These are phyloP conservation scores for Corythornis leucogaster DNA, from an alignment of 2,797 vertebrate genomes.

Conservation along the genomic window DNA sequence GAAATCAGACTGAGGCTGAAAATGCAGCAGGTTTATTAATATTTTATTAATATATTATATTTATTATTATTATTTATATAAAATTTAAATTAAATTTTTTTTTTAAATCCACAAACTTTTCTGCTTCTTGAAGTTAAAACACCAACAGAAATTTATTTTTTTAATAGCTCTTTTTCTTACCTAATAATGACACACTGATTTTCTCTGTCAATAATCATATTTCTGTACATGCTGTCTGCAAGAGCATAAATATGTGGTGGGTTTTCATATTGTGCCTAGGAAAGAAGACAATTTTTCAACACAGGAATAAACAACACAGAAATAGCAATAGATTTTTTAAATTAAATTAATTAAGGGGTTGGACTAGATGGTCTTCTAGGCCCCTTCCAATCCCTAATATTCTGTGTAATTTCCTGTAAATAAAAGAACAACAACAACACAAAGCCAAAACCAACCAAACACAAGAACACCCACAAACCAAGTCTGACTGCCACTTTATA, in stretches of 20 bases:
- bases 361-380: no score
- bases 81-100: no score
- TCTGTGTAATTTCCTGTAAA: no score
- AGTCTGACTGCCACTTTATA: not conserved
- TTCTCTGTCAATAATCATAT: constrained; percentile 98
- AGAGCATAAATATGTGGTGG: constrained; percentile 98
- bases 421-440: no score
- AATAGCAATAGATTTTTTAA: not conserved
- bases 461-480: not conserved
- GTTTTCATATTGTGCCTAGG: constrained; percentile 97
- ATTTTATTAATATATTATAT: no score
- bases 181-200: constrained; percentile 99
- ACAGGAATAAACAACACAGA: not conserved
- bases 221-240: constrained; percentile 98
- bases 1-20: no score
- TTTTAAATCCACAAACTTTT: no score
- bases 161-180: constrained; percentile 73
- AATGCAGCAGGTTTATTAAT: no score
- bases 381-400: no score
- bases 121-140: not conserved
- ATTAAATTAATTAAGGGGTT: not conserved
- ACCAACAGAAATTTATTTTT: not conserved
- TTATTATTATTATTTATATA: no score
- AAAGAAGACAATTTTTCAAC: constrained; percentile 1
- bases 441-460: no score